Evolutionary conservation across 2,797 vertebrate genomes (phyloP).

Genomic region (Chrysocyon brachyurus): DNA sequence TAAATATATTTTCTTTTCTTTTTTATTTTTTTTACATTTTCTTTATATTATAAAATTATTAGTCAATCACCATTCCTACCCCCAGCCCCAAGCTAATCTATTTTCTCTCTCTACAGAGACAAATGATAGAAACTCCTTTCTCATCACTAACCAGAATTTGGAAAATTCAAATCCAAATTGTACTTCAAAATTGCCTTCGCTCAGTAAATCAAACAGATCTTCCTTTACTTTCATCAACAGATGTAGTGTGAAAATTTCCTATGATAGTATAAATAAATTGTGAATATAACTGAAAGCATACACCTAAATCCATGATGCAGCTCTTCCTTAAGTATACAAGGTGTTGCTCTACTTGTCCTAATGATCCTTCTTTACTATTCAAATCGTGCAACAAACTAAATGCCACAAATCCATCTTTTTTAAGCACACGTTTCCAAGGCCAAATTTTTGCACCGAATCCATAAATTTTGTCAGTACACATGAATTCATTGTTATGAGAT

Average conservation of each 20-base stretch:
- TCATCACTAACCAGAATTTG: slow-evolving; percentile 62
- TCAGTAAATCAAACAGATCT: slow-evolving; percentile 38
- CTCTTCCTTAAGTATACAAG: slow-evolving; percentile 2
- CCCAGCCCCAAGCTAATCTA: neutral
- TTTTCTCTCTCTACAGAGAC: neutral
- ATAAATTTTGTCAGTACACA: neutral
- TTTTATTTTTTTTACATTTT: neutral
- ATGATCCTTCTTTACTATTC: slow-evolving; percentile 40
- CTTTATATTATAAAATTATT: slow-evolving; percentile 9
- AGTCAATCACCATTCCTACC: neutral
- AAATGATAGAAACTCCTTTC: slow-evolving; percentile 43
- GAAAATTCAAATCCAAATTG: slow-evolving; percentile 63
- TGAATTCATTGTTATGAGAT: neutral
- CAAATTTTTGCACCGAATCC: slow-evolving; percentile 28
- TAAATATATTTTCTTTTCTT: too few relatives aligned
- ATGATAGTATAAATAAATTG: slow-evolving; percentile 3
- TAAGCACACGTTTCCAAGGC: slow-evolving; percentile 14
- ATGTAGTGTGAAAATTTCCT: slow-evolving; percentile 52
- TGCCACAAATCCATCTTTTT: neutral
- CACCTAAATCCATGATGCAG: slow-evolving; percentile 4
- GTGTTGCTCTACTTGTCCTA: slow-evolving; percentile 44
- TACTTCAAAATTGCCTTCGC: slow-evolving; percentile 54
- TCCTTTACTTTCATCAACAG: slow-evolving; percentile 59
- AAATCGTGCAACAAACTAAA: slow-evolving; percentile 41
- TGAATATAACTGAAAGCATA: slow-evolving; percentile 45